These are phyloP conservation scores for Willisornis vidua DNA, from an alignment of 2,113 vertebrate genomes.

Conservation along the genomic window DNA sequence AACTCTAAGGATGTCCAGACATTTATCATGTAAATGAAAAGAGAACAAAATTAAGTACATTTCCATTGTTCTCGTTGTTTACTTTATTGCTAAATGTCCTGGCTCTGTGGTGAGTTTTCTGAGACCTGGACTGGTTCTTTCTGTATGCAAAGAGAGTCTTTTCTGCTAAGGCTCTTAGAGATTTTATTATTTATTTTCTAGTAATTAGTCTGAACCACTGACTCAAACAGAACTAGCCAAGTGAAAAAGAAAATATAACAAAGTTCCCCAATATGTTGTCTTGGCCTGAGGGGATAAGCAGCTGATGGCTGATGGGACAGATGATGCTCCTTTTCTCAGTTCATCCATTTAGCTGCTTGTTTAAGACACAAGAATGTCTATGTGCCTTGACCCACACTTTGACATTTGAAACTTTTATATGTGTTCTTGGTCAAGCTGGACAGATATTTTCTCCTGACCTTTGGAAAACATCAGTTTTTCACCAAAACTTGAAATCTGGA, in stretches of 20 bases:
- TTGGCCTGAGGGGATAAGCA: conserved; percentile 53
- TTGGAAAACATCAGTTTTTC: neutral
- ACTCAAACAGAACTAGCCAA: conserved; percentile 65
- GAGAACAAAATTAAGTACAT: neutral
- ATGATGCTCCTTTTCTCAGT: conserved; percentile 59
- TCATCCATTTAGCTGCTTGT: conserved; percentile 67
- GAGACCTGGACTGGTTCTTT: neutral
- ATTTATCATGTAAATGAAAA: neutral
- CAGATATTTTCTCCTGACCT: neutral
- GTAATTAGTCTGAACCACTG: conserved; percentile 67
- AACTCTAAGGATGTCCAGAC: neutral
- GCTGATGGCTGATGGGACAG: conserved; percentile 63
- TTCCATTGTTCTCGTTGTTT: neutral
- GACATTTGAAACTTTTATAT: neutral
- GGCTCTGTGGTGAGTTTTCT: neutral
- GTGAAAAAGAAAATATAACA: conserved; percentile 68
- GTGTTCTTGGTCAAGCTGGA: neutral
- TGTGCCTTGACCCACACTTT: conserved; percentile 34
- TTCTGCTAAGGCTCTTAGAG: conserved; percentile 6
- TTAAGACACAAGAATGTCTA: conserved; percentile 42
- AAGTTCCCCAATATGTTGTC: conserved; percentile 63
- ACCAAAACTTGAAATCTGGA: neutral
- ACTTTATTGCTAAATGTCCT: neutral
- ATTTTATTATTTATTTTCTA: conserved; percentile 66
- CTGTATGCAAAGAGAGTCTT: neutral